These are phyloP conservation scores for Blera fallax DNA, from an alignment of 2,888 invertebrate genomes.

Conservation along the genomic window DNA sequence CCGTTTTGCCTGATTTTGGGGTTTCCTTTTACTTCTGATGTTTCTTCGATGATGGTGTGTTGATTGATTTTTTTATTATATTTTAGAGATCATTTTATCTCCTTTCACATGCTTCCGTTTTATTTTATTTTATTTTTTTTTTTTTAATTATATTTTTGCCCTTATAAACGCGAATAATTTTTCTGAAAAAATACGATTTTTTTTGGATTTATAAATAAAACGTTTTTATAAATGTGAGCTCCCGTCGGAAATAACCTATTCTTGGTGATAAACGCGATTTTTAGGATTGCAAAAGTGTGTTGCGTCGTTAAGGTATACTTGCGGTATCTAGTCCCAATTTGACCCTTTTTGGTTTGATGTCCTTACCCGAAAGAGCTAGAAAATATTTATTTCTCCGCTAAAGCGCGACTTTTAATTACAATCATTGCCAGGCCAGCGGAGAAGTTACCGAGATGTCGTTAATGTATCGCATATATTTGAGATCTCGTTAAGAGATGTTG, in stretches of 20 bases:
- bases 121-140: background rate
- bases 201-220: background rate
- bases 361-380: too few species aligned
- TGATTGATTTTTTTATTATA: slow-evolving; percentile 19
- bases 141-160: slow-evolving; percentile 1
- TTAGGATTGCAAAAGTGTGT: too few species aligned
- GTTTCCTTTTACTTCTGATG: slow-evolving; percentile 17
- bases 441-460: too few species aligned
- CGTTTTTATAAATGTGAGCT: background rate
- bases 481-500: too few species aligned
- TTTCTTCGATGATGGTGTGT: background rate
- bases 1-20: slow-evolving; percentile 78
- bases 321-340: too few species aligned
- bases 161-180: background rate
- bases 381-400: too few species aligned
- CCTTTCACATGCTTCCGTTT: background rate
- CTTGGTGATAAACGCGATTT: background rate
- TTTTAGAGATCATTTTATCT: slow-evolving; percentile 44
- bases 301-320: too few species aligned
- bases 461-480: too few species aligned
- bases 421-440: too few species aligned
- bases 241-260: slow-evolving; percentile 10
- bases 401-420: too few species aligned
- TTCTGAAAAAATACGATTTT: slow-evolving; percentile 1
- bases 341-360: too few species aligned